Evolutionary conservation across 2,113 vertebrate genomes (phyloP).

Genomic region (Rousettus leschenaultii): DNA sequence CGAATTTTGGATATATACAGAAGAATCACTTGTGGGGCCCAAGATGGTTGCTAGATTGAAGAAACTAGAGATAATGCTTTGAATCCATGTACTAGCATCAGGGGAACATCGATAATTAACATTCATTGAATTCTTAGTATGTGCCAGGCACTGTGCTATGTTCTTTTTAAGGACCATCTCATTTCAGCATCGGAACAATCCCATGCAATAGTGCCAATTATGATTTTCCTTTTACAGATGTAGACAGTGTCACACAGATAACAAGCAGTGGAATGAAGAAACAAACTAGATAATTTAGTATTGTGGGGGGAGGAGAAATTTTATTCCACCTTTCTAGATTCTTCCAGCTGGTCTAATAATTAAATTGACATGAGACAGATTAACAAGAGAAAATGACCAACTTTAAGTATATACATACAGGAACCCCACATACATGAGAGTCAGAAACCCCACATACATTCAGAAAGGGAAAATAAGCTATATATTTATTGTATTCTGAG

Average conservation of each 20-base stretch:
- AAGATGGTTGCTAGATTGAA: neutral
- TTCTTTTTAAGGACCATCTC: neutral
- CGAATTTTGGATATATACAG: neutral
- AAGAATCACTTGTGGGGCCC: neutral
- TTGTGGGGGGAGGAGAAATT: neutral
- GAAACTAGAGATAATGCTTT: neutral
- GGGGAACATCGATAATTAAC: neutral
- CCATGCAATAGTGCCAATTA: neutral
- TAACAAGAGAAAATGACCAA: neutral
- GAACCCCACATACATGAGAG: neutral
- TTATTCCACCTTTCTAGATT: neutral
- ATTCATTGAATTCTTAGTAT: neutral
- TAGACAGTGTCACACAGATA: neutral
- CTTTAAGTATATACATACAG: neutral
- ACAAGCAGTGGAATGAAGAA: neutral
- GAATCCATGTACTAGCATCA: neutral
- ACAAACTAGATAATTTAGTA: neutral
- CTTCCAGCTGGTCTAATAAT: neutral
- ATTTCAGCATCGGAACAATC: neutral
- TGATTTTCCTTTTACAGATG: neutral
- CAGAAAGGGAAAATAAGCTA: neutral
- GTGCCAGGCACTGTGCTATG: neutral
- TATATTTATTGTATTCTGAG: neutral
- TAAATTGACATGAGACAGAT: neutral
- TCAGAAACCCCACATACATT: neutral